Evolutionary conservation across 2,113 vertebrate genomes (phyloP), one percentile per base, ranked within the genome.

Genomic region (Actenoides lindsayi): DNA sequence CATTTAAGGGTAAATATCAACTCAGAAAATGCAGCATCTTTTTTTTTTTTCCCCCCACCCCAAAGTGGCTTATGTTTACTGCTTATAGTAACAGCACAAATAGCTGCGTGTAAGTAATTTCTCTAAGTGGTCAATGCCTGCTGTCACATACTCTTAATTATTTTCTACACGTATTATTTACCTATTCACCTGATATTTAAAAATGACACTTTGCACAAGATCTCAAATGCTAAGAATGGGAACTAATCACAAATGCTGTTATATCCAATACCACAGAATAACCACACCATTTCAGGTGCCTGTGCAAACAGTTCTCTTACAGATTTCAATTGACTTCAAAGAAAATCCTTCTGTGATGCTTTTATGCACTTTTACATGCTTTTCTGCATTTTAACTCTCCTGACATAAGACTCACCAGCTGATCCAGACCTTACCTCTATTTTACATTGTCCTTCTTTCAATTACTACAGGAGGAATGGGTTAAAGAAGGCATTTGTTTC

Each of bases 201-300:
- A 79, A 39, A 27, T 5, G 31, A 37, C 10, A 5, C n/a, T 67
- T 63, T 19, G 16, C 62, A 39, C 12, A 64, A 62, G 11, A 28
- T 62, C 93, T 92, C 76, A 67, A 88, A 76, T 4, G 13, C 35
- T 62, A 23, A 90, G 71, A 71, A 84, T 13, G 86, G 85, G 87
- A 84, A 31, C 51, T 54, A 50, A 74, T 46, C 39, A 41, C 67
- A 78, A 44, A 48, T 9, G 2, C 19, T 50, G 82, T 31, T 76
- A 7, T 11, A 87, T 5, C 50, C 94, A 79, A 7, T 3, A 33
- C 54, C 0, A 53, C 81, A 35, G 87, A 91, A 31, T 41, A 85
- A 5, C 6, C 31, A 19, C 68, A 31, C 68, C 16, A 20, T 53
- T 51, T 24, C 54, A 78, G 70, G 51, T 87, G 78, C 59, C 18